Evolutionary conservation across 2,797 vertebrate genomes (phyloP).

Genomic region (Erethizon dorsatum): DNA sequence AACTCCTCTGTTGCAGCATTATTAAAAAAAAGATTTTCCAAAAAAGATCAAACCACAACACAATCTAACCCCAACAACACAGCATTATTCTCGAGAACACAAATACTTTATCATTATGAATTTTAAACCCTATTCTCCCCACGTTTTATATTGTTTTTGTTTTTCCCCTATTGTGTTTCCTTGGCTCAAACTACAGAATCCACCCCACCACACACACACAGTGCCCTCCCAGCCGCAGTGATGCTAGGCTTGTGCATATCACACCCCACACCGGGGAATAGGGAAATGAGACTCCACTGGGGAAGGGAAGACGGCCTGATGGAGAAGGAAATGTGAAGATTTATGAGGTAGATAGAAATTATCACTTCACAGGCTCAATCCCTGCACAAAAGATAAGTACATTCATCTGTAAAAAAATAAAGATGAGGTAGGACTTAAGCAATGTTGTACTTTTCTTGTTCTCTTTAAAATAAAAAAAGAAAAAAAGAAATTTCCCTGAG

Average conservation of each 20-base stretch:
- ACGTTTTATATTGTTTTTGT: constrained; percentile 70
- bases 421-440: constrained; percentile 99
- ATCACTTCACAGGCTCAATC: constrained; percentile 97
- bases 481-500: constrained; percentile 92
- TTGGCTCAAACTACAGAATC: constrained; percentile 89
- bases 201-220: constrained; percentile 83
- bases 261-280: constrained; percentile 71
- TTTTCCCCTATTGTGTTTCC: constrained; percentile 75
- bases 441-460: constrained; percentile 93
- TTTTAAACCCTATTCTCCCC: constrained; percentile 79
- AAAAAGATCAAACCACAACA: constrained; percentile 75
- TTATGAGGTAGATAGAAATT: constrained; percentile 97
- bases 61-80: constrained; percentile 81
- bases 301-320: constrained; percentile 44
- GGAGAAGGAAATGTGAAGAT: constrained; percentile 83
- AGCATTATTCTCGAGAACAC: constrained; percentile 87
- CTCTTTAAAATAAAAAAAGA: constrained; percentile 87
- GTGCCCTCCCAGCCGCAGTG: constrained; percentile 84
- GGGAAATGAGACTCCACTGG: constrained; percentile 79
- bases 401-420: constrained; percentile 97
- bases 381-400: constrained; percentile 97
- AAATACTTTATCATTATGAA: constrained; percentile 84
- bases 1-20: constrained; percentile 91
- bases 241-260: constrained; percentile 87
- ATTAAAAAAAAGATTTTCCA: constrained; percentile 68